Evolutionary conservation across 1,140 invertebrate species (phyloP).

Genomic region (Caenorhabditis tropicalis): DNA sequence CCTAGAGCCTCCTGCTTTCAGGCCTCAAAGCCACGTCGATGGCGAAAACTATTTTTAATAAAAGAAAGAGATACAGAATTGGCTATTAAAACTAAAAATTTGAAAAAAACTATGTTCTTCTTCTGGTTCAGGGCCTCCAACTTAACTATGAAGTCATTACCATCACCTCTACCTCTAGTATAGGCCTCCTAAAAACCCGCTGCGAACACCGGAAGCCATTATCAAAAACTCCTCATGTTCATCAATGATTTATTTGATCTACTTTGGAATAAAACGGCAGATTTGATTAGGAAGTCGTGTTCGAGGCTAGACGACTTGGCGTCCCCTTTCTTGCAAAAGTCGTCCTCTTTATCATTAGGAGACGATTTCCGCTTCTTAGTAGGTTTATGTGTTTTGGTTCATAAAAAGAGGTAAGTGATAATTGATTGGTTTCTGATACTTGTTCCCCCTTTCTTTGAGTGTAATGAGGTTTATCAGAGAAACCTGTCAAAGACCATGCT

Average conservation of each 20-base stretch:
- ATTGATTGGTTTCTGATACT: too few species aligned
- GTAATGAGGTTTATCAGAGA: too few species aligned
- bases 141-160: too few species aligned
- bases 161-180: not conserved
- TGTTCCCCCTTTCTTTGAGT: too few species aligned
- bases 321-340: not conserved
- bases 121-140: too few species aligned
- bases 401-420: not conserved
- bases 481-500: too few species aligned
- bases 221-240: not conserved
- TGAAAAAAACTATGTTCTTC: too few species aligned
- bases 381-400: not conserved
- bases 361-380: not conserved
- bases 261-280: not conserved
- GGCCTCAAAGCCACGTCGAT: too few species aligned
- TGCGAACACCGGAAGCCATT: not conserved
- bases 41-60: too few species aligned
- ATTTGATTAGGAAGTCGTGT: not conserved
- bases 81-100: too few species aligned
- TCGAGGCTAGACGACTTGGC: not conserved
- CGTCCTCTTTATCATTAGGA: not conserved
- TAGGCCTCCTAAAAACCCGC: not conserved
- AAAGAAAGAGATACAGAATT: too few species aligned
- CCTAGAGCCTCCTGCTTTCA: too few species aligned
- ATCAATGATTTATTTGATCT: conserved; percentile 7